A percentile compares a stretch with the other conserved stretches of the same genome.
These are phyloP conservation scores for Hipposideros armiger DNA, from an alignment of 2,113 vertebrate species.

Conservation along the genomic window DNA sequence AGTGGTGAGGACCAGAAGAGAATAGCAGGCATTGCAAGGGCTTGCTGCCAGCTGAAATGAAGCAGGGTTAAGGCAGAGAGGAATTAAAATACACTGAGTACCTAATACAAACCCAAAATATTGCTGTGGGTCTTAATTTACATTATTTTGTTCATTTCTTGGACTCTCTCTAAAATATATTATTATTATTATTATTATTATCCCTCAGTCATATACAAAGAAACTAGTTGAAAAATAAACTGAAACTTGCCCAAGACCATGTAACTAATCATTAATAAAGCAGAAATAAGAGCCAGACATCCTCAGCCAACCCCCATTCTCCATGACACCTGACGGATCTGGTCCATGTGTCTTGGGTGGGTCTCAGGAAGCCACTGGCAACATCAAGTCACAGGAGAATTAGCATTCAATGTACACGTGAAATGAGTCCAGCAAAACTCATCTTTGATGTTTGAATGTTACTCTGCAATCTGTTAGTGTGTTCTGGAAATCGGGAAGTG, in stretches of 20 bases:
- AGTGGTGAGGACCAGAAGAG: neutral
- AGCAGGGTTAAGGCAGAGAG: neutral
- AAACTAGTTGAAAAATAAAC: neutral
- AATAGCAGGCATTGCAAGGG: neutral
- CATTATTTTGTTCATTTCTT: neutral
- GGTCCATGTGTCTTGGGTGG: accelerated
- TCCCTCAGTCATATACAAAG: neutral
- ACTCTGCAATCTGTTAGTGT: neutral
- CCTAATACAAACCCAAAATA: neutral
- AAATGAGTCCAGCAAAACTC: neutral
- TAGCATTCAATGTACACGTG: accelerated
- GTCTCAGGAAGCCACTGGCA: neutral
- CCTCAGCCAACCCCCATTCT: neutral
- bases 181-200: neutral
- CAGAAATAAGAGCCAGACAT: neutral
- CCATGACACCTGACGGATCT: accelerated
- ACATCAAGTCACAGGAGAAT: neutral
- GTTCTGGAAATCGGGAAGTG: neutral
- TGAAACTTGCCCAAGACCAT: neutral
- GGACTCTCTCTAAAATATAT: neutral
- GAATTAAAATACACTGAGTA: neutral
- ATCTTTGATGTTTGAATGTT: accelerated
- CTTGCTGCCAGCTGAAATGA: neutral
- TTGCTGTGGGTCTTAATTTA: neutral
- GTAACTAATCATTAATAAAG: neutral